phyloP scores from a whole-genome alignment of 2,797 vertebrate species.

The Chiloscyllium punctatum region DNA sequence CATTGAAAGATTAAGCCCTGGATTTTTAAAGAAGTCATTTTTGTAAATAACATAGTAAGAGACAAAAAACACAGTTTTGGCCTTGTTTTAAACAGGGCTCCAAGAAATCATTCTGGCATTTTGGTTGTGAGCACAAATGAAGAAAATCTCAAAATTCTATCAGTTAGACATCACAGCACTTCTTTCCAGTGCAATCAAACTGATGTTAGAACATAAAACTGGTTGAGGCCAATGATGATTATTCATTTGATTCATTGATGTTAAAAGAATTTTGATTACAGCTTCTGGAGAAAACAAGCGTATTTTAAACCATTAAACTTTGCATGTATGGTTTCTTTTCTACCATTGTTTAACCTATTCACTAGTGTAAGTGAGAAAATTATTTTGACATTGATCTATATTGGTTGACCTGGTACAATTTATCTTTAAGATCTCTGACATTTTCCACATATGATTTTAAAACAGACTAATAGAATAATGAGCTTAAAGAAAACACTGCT shows the following conservation, averaged over 20 bases:
- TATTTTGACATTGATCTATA: not conserved
- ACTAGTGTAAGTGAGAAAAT: not conserved
- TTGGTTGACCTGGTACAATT: not conserved
- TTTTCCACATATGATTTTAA: not conserved
- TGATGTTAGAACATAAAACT: not conserved
- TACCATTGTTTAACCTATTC: not conserved
- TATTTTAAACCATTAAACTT: not conserved
- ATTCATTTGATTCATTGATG: not conserved
- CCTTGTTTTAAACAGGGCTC: not conserved
- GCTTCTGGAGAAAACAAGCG: not conserved
- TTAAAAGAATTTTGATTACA: slow-evolving; percentile 9
- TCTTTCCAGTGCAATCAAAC: not conserved
- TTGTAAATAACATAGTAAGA: not conserved
- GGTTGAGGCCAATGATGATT: not conserved
- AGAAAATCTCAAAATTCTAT: not conserved
- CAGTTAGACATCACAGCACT: not conserved
- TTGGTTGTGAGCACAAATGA: not conserved
- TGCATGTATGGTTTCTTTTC: not conserved
- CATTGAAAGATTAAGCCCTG: not conserved
- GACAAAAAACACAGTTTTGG: not conserved
- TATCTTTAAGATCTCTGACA: not conserved
- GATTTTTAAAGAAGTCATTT: not conserved
- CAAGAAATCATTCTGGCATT: not conserved
- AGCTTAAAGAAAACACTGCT: not conserved
- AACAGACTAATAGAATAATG: not conserved